Evolutionary conservation across 2,888 invertebrate genomes (phyloP).

Genomic region (Platynereis dumerilii): DNA sequence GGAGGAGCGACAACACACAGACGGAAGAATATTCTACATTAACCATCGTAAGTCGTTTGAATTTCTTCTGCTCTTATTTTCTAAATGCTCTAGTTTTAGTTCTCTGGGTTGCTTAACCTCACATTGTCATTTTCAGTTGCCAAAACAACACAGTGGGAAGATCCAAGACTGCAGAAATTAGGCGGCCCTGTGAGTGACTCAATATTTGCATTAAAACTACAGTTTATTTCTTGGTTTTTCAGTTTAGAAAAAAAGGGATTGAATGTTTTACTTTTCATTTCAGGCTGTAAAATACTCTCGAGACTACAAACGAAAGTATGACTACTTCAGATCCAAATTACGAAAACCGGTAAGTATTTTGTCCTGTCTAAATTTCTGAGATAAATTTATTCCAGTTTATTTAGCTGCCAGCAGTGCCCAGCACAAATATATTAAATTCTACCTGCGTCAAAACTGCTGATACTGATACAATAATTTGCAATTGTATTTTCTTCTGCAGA

Average conservation of each 20-base stretch:
- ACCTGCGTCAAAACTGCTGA: not conserved
- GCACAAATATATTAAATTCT: no score
- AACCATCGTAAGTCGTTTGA: slow-evolving; percentile 90
- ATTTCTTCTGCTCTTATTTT: not conserved
- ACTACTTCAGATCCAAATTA: slow-evolving; percentile 94
- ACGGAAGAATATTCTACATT: slow-evolving; percentile 97
- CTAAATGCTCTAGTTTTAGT: not conserved
- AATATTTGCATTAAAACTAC: not conserved
- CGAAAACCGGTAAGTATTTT: slow-evolving; percentile 76
- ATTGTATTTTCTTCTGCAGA: slow-evolving; percentile 68
- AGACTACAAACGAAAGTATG: slow-evolving; percentile 98
- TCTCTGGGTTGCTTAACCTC: not conserved
- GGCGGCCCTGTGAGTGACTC: slow-evolving; percentile 80
- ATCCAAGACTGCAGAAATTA: slow-evolving; percentile 91
- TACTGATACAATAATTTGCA: not conserved
- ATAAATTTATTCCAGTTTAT: not conserved
- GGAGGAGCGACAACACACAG: slow-evolving; percentile 96
- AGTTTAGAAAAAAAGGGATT: no score
- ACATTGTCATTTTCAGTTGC: slow-evolving; percentile 76
- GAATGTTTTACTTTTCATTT: slow-evolving; percentile 40
- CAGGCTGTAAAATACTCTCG: slow-evolving; percentile 96
- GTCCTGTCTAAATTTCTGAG: not conserved
- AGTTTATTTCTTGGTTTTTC: no score
- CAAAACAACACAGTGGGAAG: slow-evolving; percentile 98
- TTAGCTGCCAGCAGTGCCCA: no score